Evolutionary conservation across 2,888 invertebrate genomes (phyloP).

Genomic region (Liposcelis brunnea): DNA sequence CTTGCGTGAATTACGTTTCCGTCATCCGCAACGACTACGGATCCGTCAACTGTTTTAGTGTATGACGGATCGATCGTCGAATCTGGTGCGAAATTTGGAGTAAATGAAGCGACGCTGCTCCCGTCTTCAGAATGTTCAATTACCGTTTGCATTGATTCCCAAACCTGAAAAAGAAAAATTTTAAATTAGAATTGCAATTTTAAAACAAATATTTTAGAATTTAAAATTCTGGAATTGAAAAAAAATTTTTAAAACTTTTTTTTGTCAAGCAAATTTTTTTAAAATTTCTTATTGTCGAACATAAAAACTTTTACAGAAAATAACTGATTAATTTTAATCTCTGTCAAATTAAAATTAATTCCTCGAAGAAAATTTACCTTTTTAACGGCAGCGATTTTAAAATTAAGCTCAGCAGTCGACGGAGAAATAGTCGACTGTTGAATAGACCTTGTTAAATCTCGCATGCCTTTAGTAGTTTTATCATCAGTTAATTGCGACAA

Average conservation of each 20-base stretch:
- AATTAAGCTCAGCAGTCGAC: slow-evolving; percentile 75
- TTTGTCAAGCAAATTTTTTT: too few species aligned
- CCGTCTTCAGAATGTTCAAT: slow-evolving; percentile 21
- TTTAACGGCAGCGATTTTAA: slow-evolving; percentile 88
- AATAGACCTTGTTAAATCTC: slow-evolving; percentile 35
- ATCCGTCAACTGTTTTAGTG: slow-evolving; percentile 33
- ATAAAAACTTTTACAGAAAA: too few species aligned
- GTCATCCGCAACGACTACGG: slow-evolving; percentile 40
- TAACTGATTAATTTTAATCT: too few species aligned
- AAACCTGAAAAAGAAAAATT: slow-evolving; percentile 13
- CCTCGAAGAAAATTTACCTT: too few species aligned
- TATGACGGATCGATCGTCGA: slow-evolving; percentile 14
- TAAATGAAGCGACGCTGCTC: slow-evolving; percentile 17
- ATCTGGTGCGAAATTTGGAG: slow-evolving; percentile 13
- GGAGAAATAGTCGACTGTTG: slow-evolving; percentile 44
- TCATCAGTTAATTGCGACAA: slow-evolving; percentile 58
- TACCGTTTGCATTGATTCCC: slow-evolving; percentile 14
- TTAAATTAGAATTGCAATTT: too few species aligned
- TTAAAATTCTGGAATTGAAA: too few species aligned
- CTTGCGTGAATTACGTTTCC: slow-evolving; percentile 29
- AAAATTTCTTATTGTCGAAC: too few species aligned
- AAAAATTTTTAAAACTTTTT: too few species aligned
- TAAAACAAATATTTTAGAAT: background rate
- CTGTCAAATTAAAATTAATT: too few species aligned
- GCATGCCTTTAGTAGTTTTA: slow-evolving; percentile 36